Evolutionary conservation across 2,113 vertebrate species (phyloP), one percentile per base, ranked within the genome.

Genomic region (Gasterosteus nipponicus): DNA sequence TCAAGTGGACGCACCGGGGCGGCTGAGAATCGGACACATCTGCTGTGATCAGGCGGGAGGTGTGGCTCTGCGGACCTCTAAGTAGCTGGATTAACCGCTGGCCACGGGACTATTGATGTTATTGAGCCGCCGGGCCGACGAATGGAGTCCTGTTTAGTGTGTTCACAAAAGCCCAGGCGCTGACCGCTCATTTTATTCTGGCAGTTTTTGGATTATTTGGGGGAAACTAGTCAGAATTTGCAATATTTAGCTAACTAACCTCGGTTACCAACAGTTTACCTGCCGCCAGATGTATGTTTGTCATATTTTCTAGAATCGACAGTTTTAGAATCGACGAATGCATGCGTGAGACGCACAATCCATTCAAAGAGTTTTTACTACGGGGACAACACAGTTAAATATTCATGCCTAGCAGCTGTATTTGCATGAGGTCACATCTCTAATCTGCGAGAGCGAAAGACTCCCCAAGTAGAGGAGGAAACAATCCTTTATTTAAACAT

Each of bases 71-170:
- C 26, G 29, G 79, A 84, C 87, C 82, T 89, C 66, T 80, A 82
- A 91, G 84, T 81, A 84, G 83, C 88, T 83, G 90, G 88, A 92
- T 91, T 92, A 92, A 89, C 82, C 85, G 72, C 79, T 75, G 86
- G 80, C 87, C 88, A 83, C 56, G 69, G 75, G 89, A 79, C 86
- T 82, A 89, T 91, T 83, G 90, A 93, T 88, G 88, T 83, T 87
- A 89, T 89, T 87, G 89, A 91, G 86, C 86, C 77, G 87, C 67
- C 81, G 83, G 77, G 56, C 84, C 89, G 87, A 92, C 89, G 85
- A 91, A 91, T 87, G 85, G 81, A 90, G 86, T 91, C 87, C 63
- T 69, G 49, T 80, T 84, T 79, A 83, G 60, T 22, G 33, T 60
- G 46, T 80, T 75, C 67, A 69, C 75, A 66, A 67, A 26, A 51